Percentiles rank a stretch among this genome's conserved stretches.
Evolutionary conservation across 2,888 invertebrate species (phyloP).

Genomic region (Conistra vaccinii): DNA sequence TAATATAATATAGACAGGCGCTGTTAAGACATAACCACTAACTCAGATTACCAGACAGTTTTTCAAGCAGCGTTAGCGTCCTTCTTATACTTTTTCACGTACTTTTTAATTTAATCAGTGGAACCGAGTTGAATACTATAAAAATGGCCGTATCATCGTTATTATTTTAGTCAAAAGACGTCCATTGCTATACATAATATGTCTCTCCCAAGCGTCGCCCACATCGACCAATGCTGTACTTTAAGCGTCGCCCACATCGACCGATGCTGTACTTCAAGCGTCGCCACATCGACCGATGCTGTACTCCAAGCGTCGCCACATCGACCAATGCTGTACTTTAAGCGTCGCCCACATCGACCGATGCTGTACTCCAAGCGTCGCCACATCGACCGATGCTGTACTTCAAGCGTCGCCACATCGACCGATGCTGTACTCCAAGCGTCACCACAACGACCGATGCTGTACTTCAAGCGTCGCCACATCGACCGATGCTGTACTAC

Average conservation of each 20-base stretch:
- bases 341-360: not conserved
- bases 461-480: not conserved
- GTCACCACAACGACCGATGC: not conserved
- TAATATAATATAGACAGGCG: no score
- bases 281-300: not conserved
- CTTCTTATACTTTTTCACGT: no score
- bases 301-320: not conserved
- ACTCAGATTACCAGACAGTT: no score
- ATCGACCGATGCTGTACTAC: not conserved
- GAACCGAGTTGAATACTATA: not conserved
- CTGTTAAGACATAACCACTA: no score
- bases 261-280: no score
- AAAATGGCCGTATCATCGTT: no score
- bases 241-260: not conserved
- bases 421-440: no score
- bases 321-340: not conserved
- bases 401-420: not conserved
- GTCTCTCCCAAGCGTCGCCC: not conserved
- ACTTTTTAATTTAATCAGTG: no score
- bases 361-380: no score
- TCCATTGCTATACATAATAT: no score
- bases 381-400: not conserved
- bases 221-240: not conserved
- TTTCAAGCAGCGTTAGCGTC: no score
- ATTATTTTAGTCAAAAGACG: no score